Percentiles rank a stretch among this genome's conserved stretches.
phyloP scores from a whole-genome alignment of 2,797 vertebrate genomes.

The Bradypodion pumilum region DNA sequence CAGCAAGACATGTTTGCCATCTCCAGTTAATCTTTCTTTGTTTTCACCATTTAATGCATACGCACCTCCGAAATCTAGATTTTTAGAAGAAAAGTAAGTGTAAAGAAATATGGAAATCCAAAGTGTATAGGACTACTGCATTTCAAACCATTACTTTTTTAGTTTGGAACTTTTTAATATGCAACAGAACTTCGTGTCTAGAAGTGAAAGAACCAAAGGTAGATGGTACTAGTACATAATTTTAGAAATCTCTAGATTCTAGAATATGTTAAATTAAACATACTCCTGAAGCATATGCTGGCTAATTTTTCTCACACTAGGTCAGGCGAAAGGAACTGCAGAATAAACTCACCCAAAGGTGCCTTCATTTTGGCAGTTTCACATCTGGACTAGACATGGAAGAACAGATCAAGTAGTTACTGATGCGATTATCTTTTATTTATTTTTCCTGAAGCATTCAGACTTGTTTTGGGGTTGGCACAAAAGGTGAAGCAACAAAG shows the following conservation, averaged over 20 bases:
- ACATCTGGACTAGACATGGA: too few species aligned
- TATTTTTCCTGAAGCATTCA: neutral
- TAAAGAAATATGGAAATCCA: neutral
- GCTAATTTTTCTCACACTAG: too few species aligned
- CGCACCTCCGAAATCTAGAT: neutral
- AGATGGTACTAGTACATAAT: neutral
- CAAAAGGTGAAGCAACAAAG: neutral
- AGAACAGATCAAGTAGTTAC: too few species aligned
- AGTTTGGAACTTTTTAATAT: neutral
- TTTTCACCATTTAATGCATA: neutral
- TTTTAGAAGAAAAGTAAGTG: slow-evolving; percentile 1
- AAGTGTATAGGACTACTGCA: neutral
- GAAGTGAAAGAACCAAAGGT: neutral
- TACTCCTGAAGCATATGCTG: neutral
- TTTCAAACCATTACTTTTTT: neutral
- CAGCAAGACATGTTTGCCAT: neutral
- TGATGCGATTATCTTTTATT: too few species aligned
- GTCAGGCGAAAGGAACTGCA: too few species aligned
- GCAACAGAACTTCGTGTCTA: neutral
- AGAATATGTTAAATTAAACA: neutral
- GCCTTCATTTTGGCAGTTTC: too few species aligned
- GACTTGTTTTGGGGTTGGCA: neutral
- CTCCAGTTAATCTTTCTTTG: neutral
- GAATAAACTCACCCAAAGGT: too few species aligned
- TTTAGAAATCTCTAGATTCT: slow-evolving; percentile 7